These are phyloP conservation scores for Megastigmus dorsalis DNA, from an alignment of 2,888 invertebrate species.

Conservation along the genomic window DNA sequence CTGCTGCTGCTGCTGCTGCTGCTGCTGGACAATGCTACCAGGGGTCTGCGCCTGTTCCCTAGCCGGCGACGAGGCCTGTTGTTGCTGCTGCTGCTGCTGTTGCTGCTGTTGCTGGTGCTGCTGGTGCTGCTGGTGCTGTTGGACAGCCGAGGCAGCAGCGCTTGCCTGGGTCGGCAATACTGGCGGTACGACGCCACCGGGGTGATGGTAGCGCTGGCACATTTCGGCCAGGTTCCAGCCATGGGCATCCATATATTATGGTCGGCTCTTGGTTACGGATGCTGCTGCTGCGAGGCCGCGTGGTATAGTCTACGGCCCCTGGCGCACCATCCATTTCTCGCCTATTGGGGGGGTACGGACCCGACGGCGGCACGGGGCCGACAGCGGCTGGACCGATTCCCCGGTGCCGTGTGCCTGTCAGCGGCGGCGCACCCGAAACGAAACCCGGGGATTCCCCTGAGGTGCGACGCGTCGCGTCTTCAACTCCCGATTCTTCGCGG, in stretches of 20 bases:
- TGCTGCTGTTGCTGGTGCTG: neutral
- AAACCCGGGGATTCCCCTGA: too few relatives aligned
- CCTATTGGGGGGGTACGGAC: neutral
- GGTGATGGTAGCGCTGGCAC: constrained; percentile 75
- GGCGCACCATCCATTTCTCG: constrained; percentile 49
- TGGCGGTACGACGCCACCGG: constrained; percentile 4
- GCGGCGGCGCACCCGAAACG: too few relatives aligned
- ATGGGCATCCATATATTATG: constrained; percentile 75
- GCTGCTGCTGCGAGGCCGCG: constrained; percentile 35
- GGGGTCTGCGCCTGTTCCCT: constrained; percentile 64
- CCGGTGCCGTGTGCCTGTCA: too few relatives aligned
- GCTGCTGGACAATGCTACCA: constrained; percentile 18
- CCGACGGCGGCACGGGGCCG: neutral
- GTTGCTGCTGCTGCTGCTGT: constrained; percentile 65
- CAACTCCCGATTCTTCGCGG: neutral
- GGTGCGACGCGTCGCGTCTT: neutral
- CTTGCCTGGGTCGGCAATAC: too few relatives aligned
- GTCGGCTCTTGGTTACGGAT: constrained; percentile 53
- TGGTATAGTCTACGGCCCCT: constrained; percentile 5
- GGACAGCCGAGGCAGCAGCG: too few relatives aligned
- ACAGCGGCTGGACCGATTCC: neutral
- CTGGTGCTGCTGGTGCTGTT: neutral
- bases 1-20: constrained; percentile 59
- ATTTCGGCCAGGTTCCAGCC: constrained; percentile 75
- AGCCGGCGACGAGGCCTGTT: constrained; percentile 71